These are phyloP conservation scores for Speoplatyrhinus poulsoni DNA, from an alignment of 2,113 vertebrate genomes.

Conservation along the genomic window DNA sequence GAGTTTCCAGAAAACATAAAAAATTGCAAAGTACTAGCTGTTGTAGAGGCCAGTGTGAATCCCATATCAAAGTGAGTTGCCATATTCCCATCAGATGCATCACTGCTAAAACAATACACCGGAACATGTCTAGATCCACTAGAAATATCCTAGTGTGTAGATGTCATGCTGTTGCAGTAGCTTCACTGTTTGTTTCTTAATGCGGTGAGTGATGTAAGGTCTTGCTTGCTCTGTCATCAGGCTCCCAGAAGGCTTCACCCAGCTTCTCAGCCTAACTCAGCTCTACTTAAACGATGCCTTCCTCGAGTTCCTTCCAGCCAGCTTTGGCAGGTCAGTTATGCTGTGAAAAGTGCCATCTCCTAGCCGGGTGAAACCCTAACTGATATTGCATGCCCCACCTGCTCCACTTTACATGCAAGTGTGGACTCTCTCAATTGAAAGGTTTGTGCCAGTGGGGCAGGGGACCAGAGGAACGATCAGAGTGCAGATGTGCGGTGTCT, in stretches of 20 bases:
- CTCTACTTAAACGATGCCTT: slow-evolving; percentile 99
- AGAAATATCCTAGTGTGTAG: neutral
- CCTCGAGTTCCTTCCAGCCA: slow-evolving; percentile 95
- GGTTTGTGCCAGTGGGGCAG: no score
- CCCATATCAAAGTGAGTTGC: slow-evolving; percentile 96
- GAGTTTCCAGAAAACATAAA: slow-evolving; percentile 99
- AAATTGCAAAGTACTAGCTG: slow-evolving; percentile 93
- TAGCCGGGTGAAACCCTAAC: neutral
- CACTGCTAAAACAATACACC: neutral
- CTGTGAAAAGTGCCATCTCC: neutral
- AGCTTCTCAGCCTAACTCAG: slow-evolving; percentile 94
- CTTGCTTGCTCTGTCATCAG: slow-evolving; percentile 61
- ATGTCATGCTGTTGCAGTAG: neutral
- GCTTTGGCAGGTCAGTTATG: slow-evolving; percentile 91
- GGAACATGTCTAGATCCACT: neutral
- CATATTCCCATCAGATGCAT: neutral
- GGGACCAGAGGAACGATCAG: no score
- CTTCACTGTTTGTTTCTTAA: slow-evolving; percentile 8
- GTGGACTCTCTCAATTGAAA: no score
- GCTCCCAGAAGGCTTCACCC: slow-evolving; percentile 98
- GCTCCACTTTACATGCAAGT: no score
- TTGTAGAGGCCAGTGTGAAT: slow-evolving; percentile 97
- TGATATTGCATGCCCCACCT: no score
- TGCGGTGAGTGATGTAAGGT: neutral
- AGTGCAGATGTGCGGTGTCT: no score